Conservation (phyloP, 2,113 vertebrate genomes). For the Craseonycteris thonglongyai region DNA sequence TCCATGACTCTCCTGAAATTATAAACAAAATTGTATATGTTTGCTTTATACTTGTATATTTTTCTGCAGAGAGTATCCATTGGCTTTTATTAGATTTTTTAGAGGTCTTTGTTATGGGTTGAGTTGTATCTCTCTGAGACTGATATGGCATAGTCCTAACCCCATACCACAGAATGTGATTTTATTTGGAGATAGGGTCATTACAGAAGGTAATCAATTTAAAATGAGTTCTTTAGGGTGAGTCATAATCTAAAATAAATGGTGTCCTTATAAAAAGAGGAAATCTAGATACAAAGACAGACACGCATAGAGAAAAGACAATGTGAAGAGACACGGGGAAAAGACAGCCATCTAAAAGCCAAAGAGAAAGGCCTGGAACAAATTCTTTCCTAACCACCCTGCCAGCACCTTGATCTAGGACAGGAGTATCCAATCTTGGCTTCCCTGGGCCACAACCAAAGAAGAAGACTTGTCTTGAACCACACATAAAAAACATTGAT, state of each 20-base stretch:
- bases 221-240: background rate
- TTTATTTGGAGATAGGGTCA: background rate
- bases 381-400: background rate
- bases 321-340: background rate
- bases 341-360: background rate
- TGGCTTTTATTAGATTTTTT: background rate
- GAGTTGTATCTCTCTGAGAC: background rate
- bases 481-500: too few relatives aligned
- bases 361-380: background rate
- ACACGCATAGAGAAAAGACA: background rate
- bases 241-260: background rate
- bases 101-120: background rate
- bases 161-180: background rate
- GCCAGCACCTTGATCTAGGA: background rate
- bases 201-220: constrained; percentile 13
- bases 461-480: too few relatives aligned
- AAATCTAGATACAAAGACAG: background rate
- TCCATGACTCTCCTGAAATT: background rate
- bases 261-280: background rate
- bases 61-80: background rate
- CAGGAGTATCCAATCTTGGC: too few relatives aligned
- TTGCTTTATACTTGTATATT: background rate
- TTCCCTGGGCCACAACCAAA: too few relatives aligned
- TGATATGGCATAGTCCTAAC: background rate
- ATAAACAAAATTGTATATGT: background rate